These are phyloP conservation scores for Cynaeus angustus DNA, from an alignment of 2,888 invertebrate species.

Conservation along the genomic window DNA sequence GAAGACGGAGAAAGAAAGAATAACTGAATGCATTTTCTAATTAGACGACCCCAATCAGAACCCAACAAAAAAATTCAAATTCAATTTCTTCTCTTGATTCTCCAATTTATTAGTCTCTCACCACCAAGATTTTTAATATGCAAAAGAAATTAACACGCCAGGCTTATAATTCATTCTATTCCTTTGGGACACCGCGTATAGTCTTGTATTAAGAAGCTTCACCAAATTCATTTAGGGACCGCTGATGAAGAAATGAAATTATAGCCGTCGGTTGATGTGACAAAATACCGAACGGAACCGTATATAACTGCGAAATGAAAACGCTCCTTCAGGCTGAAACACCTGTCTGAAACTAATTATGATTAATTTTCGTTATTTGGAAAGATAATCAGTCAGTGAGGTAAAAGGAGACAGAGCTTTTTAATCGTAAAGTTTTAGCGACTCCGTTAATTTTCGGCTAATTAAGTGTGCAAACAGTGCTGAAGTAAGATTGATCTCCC, in stretches of 20 bases:
- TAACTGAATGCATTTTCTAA: no score
- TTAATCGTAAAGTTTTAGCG: conserved; percentile 51
- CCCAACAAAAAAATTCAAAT: no score
- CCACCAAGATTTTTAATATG: conserved; percentile 13
- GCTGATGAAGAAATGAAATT: conserved; percentile 44
- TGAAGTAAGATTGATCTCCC: conserved; percentile 52
- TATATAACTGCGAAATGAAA: conserved; percentile 25
- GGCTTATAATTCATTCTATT: conserved; percentile 15
- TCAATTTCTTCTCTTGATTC: no score
- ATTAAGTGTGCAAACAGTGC: conserved; percentile 54
- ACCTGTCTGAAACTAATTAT: conserved; percentile 49
- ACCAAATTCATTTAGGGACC: conserved; percentile 34
- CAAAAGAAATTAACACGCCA: conserved; percentile 15
- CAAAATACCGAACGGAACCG: conserved; percentile 33
- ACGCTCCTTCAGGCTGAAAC: conserved; percentile 30
- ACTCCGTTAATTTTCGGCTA: conserved; percentile 52
- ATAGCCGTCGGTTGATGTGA: conserved; percentile 40
- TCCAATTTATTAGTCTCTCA: conserved; percentile 1
- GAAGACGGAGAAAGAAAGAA: no score
- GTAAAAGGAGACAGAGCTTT: conserved; percentile 47
- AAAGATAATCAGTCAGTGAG: conserved; percentile 47
- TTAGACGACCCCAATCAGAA: no score
- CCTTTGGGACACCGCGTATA: conserved; percentile 21
- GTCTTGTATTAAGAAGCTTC: conserved; percentile 7
- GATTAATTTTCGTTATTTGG: conserved; percentile 50